Evolutionary conservation across 2,888 invertebrate species (phyloP), one percentile per base, ranked within the genome.

Genomic region (Mamestra brassicae): DNA sequence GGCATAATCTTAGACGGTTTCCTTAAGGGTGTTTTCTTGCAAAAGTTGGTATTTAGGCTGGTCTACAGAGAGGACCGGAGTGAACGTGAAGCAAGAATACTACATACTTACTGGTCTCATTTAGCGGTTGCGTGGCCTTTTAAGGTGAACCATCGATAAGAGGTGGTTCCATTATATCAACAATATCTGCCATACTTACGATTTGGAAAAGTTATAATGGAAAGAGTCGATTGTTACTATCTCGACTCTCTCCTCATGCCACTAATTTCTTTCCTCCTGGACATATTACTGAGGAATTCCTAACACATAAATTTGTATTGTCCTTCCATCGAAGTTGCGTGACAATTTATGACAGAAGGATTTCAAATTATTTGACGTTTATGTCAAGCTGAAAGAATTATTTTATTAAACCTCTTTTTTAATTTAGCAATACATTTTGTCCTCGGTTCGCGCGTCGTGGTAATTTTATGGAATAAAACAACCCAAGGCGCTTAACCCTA

Each of bases 171-270:
- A 26, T 45, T 13, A 45, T 26, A 45, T 38, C 11, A 6, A 6
- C 15, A 4, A 38, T 38, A 38, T 26, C 36, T 10, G 13, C 11
- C 52, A 42, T 66, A 85, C 76, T 81, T 67, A 84, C 77, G 81
- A 86, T 86, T 86, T 86, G 36, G 78, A 78, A 65, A 34, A 57
- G n/a, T 38, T 38, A 38, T 26, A 38, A 60, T 58, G 67, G 71
- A 75, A 76, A 74, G 81, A 83, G 84, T 78, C 73, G 57, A 65
- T 57, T 8, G 50, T 52, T 42, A 38, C 47, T 80, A 87, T 45
- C 64, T 78, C 71, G 80, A 78, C 79, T 86, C 84, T 54, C 55
- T 76, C 76, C 76, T 81, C 57, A 70, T 74, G 42, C 68, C 57
- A 58, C 63, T 73, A 15, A 58, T 63, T 78, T 64, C 74, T 47